Percentiles rank a stretch among this genome's conserved stretches.
Conservation (phyloP, 2,888 invertebrate genomes). For the Neria commutata region DNA sequence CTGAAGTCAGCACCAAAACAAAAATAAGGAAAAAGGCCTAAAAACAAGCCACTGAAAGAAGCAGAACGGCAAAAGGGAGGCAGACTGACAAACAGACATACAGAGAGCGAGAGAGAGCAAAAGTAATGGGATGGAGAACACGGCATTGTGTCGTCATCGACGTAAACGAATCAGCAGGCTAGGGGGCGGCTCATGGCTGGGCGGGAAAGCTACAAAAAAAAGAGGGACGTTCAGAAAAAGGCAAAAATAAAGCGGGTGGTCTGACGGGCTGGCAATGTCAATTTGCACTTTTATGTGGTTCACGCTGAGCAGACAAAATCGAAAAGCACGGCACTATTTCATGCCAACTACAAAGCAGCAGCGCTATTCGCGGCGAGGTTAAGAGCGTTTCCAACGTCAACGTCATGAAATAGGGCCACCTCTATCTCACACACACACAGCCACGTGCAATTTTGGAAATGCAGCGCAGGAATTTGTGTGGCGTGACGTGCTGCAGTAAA, state of each 20-base stretch:
- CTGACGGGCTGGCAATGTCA: too few species aligned
- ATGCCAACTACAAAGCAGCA: not conserved
- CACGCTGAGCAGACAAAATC: too few species aligned
- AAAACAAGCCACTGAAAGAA: too few species aligned
- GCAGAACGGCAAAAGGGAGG: not conserved
- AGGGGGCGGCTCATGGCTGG: not conserved
- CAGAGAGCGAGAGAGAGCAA: not conserved
- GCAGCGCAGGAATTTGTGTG: not conserved
- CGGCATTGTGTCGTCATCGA: not conserved
- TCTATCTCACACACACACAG: not conserved
- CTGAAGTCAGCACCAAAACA: conserved; percentile 4
- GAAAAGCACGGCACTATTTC: too few species aligned
- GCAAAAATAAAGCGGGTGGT: too few species aligned
- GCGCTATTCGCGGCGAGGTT: not conserved
- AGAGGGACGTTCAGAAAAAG: too few species aligned
- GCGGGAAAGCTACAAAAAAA: not conserved
- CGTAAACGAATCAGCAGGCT: not conserved
- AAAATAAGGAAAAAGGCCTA: not conserved
- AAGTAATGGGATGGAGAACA: not conserved
- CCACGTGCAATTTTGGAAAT: not conserved
- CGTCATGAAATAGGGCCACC: not conserved
- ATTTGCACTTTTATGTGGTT: too few species aligned
- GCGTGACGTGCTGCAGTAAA: conserved; percentile 9
- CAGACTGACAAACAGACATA: conserved; percentile 1
- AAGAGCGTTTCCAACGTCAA: not conserved